phyloP scores from a whole-genome alignment of 2,113 vertebrate species.

The Emydocephalus ijimae region DNA sequence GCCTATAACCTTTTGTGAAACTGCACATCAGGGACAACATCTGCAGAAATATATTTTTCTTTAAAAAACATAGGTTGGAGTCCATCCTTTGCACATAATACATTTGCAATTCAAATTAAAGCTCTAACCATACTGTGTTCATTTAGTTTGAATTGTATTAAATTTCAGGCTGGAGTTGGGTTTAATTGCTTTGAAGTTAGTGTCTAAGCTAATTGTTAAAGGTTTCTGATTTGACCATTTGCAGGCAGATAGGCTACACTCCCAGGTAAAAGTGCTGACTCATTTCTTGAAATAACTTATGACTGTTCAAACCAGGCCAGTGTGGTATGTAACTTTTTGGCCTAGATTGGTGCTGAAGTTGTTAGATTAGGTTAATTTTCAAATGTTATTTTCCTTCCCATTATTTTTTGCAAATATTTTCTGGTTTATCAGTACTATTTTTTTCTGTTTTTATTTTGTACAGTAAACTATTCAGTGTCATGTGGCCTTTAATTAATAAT shows the following conservation, averaged over 20 bases:
- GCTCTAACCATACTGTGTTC: not conserved
- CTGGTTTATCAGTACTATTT: not conserved
- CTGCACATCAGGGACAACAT: not conserved
- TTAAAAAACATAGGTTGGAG: not conserved
- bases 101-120: not conserved
- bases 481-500: not conserved
- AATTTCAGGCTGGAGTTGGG: not conserved
- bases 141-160: not conserved
- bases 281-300: not conserved
- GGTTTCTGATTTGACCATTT: not conserved
- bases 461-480: not conserved
- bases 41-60: not conserved
- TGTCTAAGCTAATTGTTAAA: not conserved
- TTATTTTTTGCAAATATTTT: not conserved
- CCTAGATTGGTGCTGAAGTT: not conserved
- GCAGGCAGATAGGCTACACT: not conserved
- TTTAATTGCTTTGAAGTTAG: not conserved
- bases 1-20: not conserved
- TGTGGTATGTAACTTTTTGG: no score
- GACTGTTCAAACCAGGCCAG: no score
- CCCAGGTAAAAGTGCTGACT: not conserved
- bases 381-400: not conserved
- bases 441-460: not conserved
- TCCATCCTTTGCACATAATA: not conserved
- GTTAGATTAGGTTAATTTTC: not conserved